These are phyloP conservation scores for Andricus grossulariae DNA, from an alignment of 1,140 invertebrate species.

Conservation along the genomic window DNA sequence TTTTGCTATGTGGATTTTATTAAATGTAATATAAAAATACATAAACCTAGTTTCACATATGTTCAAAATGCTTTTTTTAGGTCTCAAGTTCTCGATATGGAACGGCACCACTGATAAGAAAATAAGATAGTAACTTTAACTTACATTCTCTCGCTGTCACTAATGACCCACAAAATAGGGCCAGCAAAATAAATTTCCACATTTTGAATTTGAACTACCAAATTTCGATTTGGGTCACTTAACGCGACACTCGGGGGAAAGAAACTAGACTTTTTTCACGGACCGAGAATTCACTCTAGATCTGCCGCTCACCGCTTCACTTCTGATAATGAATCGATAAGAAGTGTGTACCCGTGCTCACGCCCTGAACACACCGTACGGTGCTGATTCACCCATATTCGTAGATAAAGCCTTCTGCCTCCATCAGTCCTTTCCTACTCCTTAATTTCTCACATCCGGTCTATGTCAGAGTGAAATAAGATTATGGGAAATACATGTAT, in stretches of 20 bases:
- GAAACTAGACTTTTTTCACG: not conserved
- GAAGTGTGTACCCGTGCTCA: not conserved
- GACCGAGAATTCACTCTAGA: not conserved
- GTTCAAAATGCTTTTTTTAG: too few species aligned
- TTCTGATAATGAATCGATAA: conserved; percentile 32
- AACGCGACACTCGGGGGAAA: not conserved
- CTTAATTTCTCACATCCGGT: conserved; percentile 7
- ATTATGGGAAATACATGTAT: not conserved
- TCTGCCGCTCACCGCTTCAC: conserved; percentile 12
- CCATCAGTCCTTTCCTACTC: not conserved
- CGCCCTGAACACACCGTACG: conserved; percentile 1
- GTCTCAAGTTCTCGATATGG: too few species aligned
- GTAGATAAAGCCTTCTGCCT: not conserved
- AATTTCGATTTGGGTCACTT: not conserved
- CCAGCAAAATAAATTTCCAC: not conserved
- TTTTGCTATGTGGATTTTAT: too few species aligned
- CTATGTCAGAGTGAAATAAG: conserved; percentile 3
- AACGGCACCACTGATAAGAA: not conserved
- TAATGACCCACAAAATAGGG: not conserved
- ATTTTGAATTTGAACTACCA: not conserved
- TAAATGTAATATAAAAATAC: too few species aligned
- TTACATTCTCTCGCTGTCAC: not conserved
- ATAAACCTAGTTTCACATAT: too few species aligned
- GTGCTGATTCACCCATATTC: conserved; percentile 8
- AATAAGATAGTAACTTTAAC: not conserved